A percentile compares a stretch with the other conserved stretches of the same genome.
phyloP scores from a whole-genome alignment of 2,888 invertebrate species.

The Idaea aversata region DNA sequence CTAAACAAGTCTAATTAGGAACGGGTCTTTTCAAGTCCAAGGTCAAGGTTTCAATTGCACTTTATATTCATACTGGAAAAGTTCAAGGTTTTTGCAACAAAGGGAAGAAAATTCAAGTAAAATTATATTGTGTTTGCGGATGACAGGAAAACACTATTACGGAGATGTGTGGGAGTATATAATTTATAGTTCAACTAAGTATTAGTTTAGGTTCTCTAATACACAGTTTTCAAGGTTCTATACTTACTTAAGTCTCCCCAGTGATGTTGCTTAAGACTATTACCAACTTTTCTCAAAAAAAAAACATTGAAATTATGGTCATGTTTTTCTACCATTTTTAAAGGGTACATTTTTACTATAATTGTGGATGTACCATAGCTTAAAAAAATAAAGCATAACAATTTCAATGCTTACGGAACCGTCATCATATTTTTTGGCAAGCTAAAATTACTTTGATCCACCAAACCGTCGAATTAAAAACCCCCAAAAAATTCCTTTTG shows the following conservation, averaged over 20 bases:
- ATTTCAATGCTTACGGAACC: neutral
- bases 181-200: neutral
- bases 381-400: neutral
- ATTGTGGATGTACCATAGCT: too few relatives aligned
- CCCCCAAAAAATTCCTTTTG: constrained; percentile 31
- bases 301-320: neutral
- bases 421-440: constrained; percentile 17
- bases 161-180: neutral
- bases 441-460: constrained; percentile 14
- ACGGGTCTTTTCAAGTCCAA: constrained; percentile 39
- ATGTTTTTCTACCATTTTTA: too few relatives aligned
- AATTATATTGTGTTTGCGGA: constrained; percentile 19
- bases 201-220: constrained; percentile 10
- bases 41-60: constrained; percentile 51
- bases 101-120: constrained; percentile 25
- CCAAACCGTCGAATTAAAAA: constrained; percentile 31
- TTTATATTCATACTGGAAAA: constrained; percentile 50
- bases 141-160: constrained; percentile 15
- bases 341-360: too few relatives aligned
- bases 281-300: neutral
- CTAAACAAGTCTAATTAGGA: constrained; percentile 7
- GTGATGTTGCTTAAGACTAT: too few relatives aligned
- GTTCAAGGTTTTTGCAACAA: constrained; percentile 20
- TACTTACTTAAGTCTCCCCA: neutral
- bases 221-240: neutral